These are phyloP conservation scores for Pluvialis apricaria DNA, from an alignment of 2,113 vertebrate species.

Conservation along the genomic window DNA sequence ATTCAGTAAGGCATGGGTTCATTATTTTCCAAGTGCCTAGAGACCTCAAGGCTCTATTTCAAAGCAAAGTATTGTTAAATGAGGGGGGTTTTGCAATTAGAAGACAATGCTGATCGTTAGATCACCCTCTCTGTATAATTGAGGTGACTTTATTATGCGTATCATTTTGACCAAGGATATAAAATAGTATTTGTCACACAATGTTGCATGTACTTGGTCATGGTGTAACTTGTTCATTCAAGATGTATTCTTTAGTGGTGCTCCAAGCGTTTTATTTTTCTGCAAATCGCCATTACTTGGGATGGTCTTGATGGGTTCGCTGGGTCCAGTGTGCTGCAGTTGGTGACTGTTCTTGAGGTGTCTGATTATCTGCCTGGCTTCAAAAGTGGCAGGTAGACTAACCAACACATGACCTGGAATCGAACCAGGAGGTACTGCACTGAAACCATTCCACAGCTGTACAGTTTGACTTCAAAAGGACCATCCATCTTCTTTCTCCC, in stretches of 20 bases:
- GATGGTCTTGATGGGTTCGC: not conserved
- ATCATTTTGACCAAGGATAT: not conserved
- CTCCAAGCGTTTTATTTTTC: not conserved
- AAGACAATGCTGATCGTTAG: not conserved
- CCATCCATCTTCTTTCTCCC: not conserved
- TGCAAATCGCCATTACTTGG: not conserved
- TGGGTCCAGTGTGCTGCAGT: not conserved
- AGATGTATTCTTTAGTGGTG: not conserved
- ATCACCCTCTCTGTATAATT: not conserved
- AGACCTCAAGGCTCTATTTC: not conserved
- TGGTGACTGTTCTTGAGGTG: not conserved
- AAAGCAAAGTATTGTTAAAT: not conserved
- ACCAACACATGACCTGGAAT: not conserved
- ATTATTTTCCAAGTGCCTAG: not conserved
- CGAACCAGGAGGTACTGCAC: not conserved
- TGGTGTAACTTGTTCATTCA: not conserved
- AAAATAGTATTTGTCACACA: not conserved
- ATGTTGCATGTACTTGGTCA: not conserved
- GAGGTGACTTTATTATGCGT: not conserved
- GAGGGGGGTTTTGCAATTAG: not conserved
- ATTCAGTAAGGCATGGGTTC: not conserved
- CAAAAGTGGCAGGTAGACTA: not conserved
- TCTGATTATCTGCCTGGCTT: not conserved
- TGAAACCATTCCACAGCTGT: not conserved
- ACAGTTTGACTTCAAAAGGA: not conserved